Base-by-base conservation (phyloP, 1,140 invertebrate genomes). In the Hypothenemus hampei region DNA sequence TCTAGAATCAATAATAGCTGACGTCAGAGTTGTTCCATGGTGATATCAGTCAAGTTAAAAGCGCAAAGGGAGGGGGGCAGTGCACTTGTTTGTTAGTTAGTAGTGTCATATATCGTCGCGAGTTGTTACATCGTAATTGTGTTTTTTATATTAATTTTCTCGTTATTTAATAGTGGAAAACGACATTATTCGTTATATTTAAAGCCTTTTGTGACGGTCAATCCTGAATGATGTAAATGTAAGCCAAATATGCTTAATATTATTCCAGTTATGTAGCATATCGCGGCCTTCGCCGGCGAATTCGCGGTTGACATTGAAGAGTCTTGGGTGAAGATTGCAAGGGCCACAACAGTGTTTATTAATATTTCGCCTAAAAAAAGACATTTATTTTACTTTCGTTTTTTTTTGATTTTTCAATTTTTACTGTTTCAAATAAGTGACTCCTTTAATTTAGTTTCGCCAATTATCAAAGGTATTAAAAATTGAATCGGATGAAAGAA, bases 231-330 rank as follows among this genome's bases (percentile, higher is more conserved):
- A n/a, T n/a, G n/a, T n/a, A n/a, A n/a, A n/a, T n/a, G n/a, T n/a
- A n/a, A n/a, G n/a, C n/a, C 37, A 21, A 7, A 13, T 8, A n/a
- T 18, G 37, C 35, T 45, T 16, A 26, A 15, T 33, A 41, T 45
- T 51, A 55, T 57, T 63, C 63, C 59, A 46, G 61, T 37, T 8
- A 10, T 10, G 56, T 69, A 68, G 64, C 64, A 64, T 68, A 64
- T 58, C 58, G 61, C 68, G 68, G 68, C 68, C 68, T 69, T 69
- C 68, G 67, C 65, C 65, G 66, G 64, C 62, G 59, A 67, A 49
- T 67, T 67, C 61, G 66, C 62, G 68, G 66, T 69, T 69, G 68
- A 69, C 66, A 69, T 69, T 69, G 68, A 69, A 64, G 65, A 64
- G 65, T 65, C 66, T 59, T 68, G 6, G 61, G 62, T 65, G 66